Evolutionary conservation across 2,113 vertebrate genomes (phyloP).

Genomic region (Bagarius yarrelli): DNA sequence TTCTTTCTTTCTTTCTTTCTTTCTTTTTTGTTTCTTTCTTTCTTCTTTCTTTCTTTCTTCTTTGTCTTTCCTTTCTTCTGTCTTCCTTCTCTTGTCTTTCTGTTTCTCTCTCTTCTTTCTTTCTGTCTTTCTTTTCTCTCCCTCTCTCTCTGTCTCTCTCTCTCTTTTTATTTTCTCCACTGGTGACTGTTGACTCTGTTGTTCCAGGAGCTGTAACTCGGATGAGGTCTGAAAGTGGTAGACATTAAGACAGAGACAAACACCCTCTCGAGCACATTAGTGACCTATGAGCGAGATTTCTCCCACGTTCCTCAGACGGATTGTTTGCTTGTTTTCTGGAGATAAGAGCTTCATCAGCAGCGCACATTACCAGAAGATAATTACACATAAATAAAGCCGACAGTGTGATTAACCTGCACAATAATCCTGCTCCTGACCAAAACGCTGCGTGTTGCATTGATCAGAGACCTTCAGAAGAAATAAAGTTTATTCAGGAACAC

Average conservation of each 20-base stretch:
- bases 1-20: background rate
- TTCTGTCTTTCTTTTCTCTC: no score
- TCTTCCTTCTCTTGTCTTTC: background rate
- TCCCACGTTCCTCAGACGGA: background rate
- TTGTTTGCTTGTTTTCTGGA: background rate
- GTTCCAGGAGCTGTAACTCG: background rate
- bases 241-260: background rate
- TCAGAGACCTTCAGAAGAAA: background rate
- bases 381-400: background rate
- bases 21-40: background rate
- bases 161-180: background rate
- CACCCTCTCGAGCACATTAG: background rate
- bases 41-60: background rate
- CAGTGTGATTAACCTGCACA: background rate
- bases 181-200: background rate
- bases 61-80: no score
- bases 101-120: no score
- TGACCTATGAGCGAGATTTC: background rate
- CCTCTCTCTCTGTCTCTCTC: background rate
- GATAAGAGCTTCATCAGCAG: background rate
- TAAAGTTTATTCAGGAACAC: background rate
- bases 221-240: background rate
- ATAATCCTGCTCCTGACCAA: background rate
- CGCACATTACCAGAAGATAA: background rate
- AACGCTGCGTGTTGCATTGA: background rate